Conservation (phyloP, 2,888 invertebrate genomes). For the Allacma fusca region DNA sequence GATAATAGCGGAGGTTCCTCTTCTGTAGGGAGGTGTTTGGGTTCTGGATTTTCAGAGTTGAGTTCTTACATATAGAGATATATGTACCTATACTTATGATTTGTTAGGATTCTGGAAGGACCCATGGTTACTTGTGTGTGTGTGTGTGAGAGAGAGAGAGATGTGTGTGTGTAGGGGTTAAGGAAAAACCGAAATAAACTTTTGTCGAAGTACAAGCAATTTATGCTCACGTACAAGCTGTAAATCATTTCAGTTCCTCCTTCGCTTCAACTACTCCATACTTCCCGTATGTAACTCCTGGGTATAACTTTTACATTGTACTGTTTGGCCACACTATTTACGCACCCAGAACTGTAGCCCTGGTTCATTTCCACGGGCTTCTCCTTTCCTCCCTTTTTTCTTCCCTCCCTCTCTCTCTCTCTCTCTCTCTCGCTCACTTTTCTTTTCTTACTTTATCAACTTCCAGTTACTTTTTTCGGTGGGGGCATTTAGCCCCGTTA, state of each 20-base stretch:
- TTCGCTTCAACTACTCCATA: conserved; percentile 44
- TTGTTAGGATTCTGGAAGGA: too few relatives aligned
- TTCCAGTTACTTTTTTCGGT: background rate
- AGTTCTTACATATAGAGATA: too few relatives aligned
- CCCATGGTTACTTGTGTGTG: too few relatives aligned
- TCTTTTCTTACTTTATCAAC: conserved; percentile 1
- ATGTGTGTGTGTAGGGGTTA: background rate
- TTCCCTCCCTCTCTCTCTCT: background rate
- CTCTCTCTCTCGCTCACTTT: background rate
- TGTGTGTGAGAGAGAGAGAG: too few relatives aligned
- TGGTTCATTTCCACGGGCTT: background rate
- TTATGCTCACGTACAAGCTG: conserved; percentile 59
- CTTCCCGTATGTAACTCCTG: background rate
- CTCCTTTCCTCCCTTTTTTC: background rate
- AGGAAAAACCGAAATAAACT: conserved; percentile 42
- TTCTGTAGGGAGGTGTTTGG: background rate
- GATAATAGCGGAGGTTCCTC: background rate
- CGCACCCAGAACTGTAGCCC: conserved; percentile 32
- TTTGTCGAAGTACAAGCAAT: conserved; percentile 54
- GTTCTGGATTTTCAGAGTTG: too few relatives aligned
- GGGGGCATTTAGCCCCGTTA: background rate
- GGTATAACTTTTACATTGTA: background rate
- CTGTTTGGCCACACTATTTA: conserved; percentile 20
- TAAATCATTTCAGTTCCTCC: conserved; percentile 59
- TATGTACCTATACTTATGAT: too few relatives aligned